Conservation (phyloP, 1,140 invertebrate genomes). For the Asobara japonica region DNA sequence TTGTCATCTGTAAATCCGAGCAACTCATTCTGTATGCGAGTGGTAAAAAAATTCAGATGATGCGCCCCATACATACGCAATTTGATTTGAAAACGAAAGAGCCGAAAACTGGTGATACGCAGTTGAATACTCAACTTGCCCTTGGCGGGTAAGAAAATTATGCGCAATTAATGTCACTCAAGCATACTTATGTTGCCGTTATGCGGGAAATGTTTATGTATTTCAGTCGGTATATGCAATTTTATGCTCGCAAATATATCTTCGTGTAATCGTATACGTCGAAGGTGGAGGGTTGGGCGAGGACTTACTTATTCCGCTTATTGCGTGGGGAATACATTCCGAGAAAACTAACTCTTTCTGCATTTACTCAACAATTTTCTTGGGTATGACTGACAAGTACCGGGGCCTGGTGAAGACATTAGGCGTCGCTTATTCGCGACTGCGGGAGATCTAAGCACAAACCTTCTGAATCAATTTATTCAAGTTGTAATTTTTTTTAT, state of each 20-base stretch:
- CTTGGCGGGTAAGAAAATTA: constrained; percentile 37
- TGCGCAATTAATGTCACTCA: constrained; percentile 50
- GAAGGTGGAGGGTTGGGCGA: neutral
- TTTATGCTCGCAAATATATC: constrained; percentile 32
- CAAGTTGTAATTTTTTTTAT: no score
- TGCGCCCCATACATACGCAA: neutral
- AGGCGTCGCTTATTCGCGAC: no score
- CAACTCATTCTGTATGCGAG: constrained; percentile 29
- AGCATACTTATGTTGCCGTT: constrained; percentile 47
- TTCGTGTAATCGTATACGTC: constrained; percentile 2
- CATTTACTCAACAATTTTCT: no score
- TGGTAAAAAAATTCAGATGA: constrained; percentile 26
- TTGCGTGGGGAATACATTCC: no score
- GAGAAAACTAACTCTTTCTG: no score
- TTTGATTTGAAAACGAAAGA: constrained; percentile 19
- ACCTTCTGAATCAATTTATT: no score
- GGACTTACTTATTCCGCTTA: neutral
- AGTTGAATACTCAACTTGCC: constrained; percentile 10
- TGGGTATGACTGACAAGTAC: no score
- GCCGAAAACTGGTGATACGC: constrained; percentile 30
- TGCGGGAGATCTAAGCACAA: no score
- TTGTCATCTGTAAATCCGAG: constrained; percentile 2
- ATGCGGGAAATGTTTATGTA: constrained; percentile 46
- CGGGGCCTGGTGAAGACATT: no score
- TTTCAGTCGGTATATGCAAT: constrained; percentile 24